Percentiles rank a stretch among this genome's conserved stretches.
Evolutionary conservation across 2,888 invertebrate genomes (phyloP).

Genomic region (Ophonus ardosiacus): DNA sequence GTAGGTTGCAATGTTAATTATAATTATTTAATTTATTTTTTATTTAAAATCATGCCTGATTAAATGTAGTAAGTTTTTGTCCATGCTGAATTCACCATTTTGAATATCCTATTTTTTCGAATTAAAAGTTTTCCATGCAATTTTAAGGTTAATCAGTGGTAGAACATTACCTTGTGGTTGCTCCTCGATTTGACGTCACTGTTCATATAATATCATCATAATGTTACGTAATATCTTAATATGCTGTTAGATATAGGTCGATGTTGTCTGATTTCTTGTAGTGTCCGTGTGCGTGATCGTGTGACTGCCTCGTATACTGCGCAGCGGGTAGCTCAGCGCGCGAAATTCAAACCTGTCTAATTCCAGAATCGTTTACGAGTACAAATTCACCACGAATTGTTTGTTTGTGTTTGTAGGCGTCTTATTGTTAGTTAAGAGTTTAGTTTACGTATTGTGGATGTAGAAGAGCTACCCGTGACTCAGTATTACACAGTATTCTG

Average conservation of each 20-base stretch:
- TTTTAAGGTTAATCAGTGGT: not conserved
- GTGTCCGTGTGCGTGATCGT: slow-evolving; percentile 58
- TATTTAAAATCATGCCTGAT: not conserved
- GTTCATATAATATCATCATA: slow-evolving; percentile 61
- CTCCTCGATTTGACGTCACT: slow-evolving; percentile 59
- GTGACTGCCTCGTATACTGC: slow-evolving; percentile 52
- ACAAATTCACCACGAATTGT: slow-evolving; percentile 13
- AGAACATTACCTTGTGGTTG: not conserved
- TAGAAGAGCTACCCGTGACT: slow-evolving; percentile 36
- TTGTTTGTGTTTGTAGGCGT: not conserved
- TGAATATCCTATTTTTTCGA: not conserved
- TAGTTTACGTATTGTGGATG: not conserved
- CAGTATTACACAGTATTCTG: slow-evolving; percentile 60
- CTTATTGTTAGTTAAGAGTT: slow-evolving; percentile 4
- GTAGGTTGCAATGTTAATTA: not conserved
- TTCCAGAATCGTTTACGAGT: slow-evolving; percentile 24
- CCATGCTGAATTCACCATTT: not conserved
- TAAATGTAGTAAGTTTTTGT: not conserved
- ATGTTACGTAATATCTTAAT: slow-evolving; percentile 57
- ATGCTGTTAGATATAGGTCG: slow-evolving; percentile 62
- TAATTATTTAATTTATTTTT: not conserved
- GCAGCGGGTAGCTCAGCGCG: slow-evolving; percentile 49
- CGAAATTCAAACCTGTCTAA: slow-evolving; percentile 30
- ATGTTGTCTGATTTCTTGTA: slow-evolving; percentile 61
- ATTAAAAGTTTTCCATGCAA: no score